These are phyloP conservation scores for Aquatica leii DNA, from an alignment of 2,888 invertebrate genomes.

Conservation along the genomic window DNA sequence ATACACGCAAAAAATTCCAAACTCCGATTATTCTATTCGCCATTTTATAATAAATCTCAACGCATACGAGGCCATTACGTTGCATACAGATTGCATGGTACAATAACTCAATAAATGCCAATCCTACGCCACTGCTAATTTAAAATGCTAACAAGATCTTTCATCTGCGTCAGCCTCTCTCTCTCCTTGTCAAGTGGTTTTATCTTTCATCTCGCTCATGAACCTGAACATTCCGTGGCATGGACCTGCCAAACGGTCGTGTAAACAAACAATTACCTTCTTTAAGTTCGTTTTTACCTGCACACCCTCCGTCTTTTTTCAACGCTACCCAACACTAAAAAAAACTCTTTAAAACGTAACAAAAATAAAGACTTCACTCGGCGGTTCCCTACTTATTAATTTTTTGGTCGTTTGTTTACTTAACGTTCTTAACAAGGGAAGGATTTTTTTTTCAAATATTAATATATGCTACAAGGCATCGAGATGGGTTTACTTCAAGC, in stretches of 20 bases:
- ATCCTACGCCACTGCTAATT: constrained; percentile 48
- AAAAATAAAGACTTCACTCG: background rate
- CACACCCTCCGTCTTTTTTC: background rate
- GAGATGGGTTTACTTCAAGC: constrained; percentile 11
- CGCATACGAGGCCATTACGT: too few relatives aligned
- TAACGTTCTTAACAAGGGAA: constrained; percentile 39
- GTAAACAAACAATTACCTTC: constrained; percentile 55
- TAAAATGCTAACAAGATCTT: constrained; percentile 57
- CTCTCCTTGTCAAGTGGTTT: constrained; percentile 51
- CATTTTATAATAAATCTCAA: too few relatives aligned
- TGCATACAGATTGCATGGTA: too few relatives aligned
- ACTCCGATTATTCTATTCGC: too few relatives aligned
- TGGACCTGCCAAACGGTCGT: constrained; percentile 49
- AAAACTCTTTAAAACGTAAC: background rate
- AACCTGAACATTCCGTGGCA: constrained; percentile 45
- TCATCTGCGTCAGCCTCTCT: constrained; percentile 45
- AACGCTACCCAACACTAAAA: background rate
- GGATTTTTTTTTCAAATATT: constrained; percentile 24
- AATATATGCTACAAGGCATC: background rate
- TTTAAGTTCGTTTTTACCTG: constrained; percentile 22
- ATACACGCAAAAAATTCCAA: too few relatives aligned
- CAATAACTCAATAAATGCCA: too few relatives aligned
- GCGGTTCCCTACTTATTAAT: constrained; percentile 33
- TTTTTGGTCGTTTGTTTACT: constrained; percentile 37
- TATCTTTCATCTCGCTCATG: constrained; percentile 55